Evolutionary conservation across 2,113 vertebrate genomes (phyloP).

Genomic region (Zapornia atra): DNA sequence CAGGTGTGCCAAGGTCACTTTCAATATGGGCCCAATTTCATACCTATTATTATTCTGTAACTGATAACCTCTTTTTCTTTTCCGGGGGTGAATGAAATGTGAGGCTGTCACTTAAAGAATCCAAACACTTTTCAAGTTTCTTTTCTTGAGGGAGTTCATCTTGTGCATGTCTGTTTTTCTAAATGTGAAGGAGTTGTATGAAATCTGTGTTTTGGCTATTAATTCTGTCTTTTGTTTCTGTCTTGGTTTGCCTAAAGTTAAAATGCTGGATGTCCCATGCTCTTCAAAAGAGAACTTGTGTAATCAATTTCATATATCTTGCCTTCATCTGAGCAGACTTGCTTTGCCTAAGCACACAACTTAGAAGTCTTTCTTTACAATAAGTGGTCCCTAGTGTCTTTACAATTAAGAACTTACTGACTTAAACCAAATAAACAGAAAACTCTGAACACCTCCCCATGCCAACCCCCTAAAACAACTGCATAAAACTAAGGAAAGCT

Average conservation of each 20-base stretch:
- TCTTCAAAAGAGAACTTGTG: background rate
- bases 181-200: background rate
- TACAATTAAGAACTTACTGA: background rate
- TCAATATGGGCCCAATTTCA: background rate
- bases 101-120: background rate
- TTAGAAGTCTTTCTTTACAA: background rate
- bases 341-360: background rate
- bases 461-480: background rate
- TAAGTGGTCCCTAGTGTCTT: background rate
- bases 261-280: background rate
- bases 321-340: background rate
- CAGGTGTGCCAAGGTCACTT: background rate
- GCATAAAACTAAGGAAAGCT: background rate
- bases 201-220: background rate
- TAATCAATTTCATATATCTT: background rate
- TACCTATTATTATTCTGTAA: background rate
- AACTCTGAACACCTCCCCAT: background rate
- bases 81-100: background rate
- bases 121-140: background rate
- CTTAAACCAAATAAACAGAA: background rate
- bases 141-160: background rate
- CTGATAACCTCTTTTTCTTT: background rate
- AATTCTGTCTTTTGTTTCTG: background rate
- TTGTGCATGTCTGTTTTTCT: background rate
- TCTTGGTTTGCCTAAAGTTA: background rate